Base-by-base conservation (phyloP, 2,888 invertebrate genomes). In the Geotrupes spiniger region DNA sequence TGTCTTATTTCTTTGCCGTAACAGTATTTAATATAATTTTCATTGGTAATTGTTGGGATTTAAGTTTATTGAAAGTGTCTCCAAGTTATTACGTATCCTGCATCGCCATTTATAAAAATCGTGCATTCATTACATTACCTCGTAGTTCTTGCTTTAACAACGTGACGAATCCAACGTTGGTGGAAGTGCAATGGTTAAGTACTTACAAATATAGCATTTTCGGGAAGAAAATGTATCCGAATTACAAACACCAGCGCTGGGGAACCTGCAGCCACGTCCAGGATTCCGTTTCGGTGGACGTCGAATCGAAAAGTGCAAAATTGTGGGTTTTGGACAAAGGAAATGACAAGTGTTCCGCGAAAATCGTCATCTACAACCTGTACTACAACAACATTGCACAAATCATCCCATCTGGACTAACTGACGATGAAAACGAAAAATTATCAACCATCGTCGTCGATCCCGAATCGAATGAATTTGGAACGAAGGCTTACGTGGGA, bases 321-420 rank as follows among this genome's bases (percentile, higher is more conserved):
- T 61, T 77, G 11, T 77, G 76, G 76, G 62, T 75, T 37, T 57
- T 77, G 51, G 76, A 77, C 53, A 65, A 64, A 42, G 73, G 76
- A 2, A 67, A 63, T 31, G 46, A 51, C 10, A 52, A 60, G 14
- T 75, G 75, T 54, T 48, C 58, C 1, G 68, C 74, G 1, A 76
- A 75, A 64, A 59, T 77, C 4, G 49, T 75, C 1, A 59, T 73
- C 16, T 74, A 70, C 51, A 73, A 72, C 57, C 57, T 75, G 15
- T 62, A 66, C 33, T 63, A 63, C 16, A 73, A 71, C 41, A 43
- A 37, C 8, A 49, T 50, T 10, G 46, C 36, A 5, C 29, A 37
- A 9, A 42, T 31, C 12, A 21, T 21, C n/a, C n/a, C n/a, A n/a
- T 56, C 57, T 31, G 51, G 58, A 42, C 53, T 72, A 21, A 42